Conservation (phyloP, 2,888 invertebrate species). For the Odontocerum albicorne region DNA sequence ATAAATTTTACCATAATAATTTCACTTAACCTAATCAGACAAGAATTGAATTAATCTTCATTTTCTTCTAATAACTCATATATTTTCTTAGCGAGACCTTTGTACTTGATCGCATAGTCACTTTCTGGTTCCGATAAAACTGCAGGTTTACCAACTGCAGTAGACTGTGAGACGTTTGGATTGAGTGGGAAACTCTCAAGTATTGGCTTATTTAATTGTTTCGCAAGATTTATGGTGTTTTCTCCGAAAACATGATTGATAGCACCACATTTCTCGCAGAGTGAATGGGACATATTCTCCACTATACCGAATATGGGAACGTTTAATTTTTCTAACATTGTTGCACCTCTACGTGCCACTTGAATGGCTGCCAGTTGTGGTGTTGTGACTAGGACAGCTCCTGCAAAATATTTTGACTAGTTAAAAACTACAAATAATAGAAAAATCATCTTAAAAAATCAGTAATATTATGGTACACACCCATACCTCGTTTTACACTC, state of each 20-base stretch:
- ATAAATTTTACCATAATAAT: no score
- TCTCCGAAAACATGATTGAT: conserved; percentile 73
- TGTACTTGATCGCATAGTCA: conserved; percentile 52
- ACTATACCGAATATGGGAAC: conserved; percentile 86
- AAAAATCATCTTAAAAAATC: no score
- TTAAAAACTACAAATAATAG: no score
- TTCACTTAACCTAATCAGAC: no score
- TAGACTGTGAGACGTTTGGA: conserved; percentile 65
- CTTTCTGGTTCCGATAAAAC: conserved; percentile 67
- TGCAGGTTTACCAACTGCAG: conserved; percentile 76
- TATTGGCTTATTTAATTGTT: conserved; percentile 65
- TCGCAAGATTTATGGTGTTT: conserved; percentile 62
- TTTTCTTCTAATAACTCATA: conserved; percentile 46
- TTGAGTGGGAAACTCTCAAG: conserved; percentile 75
- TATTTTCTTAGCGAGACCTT: conserved; percentile 51
- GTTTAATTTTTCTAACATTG: conserved; percentile 83
- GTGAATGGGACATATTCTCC: conserved; percentile 85
- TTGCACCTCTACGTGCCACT: conserved; percentile 82
- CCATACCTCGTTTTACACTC: no score
- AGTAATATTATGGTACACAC: no score
- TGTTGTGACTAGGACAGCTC: conserved; percentile 88
- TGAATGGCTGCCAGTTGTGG: conserved; percentile 87
- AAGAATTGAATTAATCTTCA: background rate
- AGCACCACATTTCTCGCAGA: conserved; percentile 77
- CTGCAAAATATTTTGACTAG: no score